These are phyloP conservation scores for Marcusenius ussheri DNA, from an alignment of 2,113 vertebrate genomes.

Conservation along the genomic window DNA sequence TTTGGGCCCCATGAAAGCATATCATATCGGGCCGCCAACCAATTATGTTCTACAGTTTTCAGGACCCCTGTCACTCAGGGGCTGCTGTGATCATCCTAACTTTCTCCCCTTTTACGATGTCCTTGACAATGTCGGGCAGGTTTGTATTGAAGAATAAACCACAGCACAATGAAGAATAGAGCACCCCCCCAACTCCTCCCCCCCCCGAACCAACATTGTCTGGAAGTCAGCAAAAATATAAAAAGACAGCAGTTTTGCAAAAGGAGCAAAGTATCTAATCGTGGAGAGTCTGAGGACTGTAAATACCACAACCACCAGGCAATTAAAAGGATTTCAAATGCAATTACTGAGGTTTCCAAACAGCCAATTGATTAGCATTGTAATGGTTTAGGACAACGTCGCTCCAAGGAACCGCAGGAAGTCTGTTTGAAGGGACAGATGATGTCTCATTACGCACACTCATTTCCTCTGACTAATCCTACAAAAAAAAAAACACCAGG, in stretches of 20 bases:
- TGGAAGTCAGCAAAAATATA: not conserved
- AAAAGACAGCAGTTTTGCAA: not conserved
- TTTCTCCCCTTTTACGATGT: not conserved
- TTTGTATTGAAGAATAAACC: not conserved
- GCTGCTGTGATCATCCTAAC: not conserved
- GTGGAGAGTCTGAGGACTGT: not conserved
- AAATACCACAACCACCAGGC: not conserved
- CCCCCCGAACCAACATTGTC: not conserved
- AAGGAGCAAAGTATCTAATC: not conserved
- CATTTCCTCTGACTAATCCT: not conserved
- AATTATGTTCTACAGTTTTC: not conserved
- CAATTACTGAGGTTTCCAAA: not conserved
- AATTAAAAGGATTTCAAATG: constrained; percentile 21
- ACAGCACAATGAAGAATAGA: not conserved
- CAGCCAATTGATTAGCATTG: not conserved
- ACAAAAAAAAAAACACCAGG: not conserved
- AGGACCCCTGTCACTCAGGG: not conserved
- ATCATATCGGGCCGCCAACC: not conserved
- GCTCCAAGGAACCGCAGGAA: not conserved
- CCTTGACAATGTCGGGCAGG: not conserved
- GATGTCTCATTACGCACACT: not conserved
- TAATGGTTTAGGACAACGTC: not conserved
- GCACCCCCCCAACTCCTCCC: no score
- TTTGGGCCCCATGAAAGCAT: not conserved
- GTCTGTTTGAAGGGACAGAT: not conserved